Conservation (phyloP, 2,797 vertebrate genomes). For the Apogon hyalosoma region DNA sequence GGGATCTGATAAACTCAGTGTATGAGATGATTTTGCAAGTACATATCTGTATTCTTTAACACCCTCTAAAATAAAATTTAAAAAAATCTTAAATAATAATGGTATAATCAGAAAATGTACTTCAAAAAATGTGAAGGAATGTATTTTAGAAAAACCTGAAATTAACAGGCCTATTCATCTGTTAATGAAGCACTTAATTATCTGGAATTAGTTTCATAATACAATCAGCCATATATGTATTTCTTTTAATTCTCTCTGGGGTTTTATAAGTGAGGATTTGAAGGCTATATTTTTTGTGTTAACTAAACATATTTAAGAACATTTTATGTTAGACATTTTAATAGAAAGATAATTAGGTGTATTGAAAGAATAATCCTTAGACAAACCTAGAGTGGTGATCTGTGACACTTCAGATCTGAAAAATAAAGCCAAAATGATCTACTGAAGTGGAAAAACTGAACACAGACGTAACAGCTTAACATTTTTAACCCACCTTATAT, state of each 20-base stretch:
- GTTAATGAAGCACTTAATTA: too few species aligned
- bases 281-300: too few species aligned
- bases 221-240: too few species aligned
- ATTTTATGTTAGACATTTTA: not conserved
- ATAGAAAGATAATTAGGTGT: not conserved
- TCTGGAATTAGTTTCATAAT: too few species aligned
- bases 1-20: conserved; percentile 9
- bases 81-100: not conserved
- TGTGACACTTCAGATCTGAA: not conserved
- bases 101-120: conserved; percentile 6
- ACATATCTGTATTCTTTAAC: not conserved
- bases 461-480: conserved; percentile 1
- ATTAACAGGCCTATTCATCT: too few species aligned
- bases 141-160: too few species aligned
- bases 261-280: too few species aligned
- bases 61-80: not conserved
- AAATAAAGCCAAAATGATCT: not conserved
- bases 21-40: not conserved
- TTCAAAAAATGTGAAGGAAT: too few species aligned
- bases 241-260: too few species aligned
- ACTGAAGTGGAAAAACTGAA: not conserved
- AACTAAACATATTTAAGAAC: too few species aligned
- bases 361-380: not conserved
- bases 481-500: conserved; percentile 18
- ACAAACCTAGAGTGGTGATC: not conserved